Base-by-base conservation (phyloP, 2,113 vertebrate genomes). In the Dicentrarchus labrax region DNA sequence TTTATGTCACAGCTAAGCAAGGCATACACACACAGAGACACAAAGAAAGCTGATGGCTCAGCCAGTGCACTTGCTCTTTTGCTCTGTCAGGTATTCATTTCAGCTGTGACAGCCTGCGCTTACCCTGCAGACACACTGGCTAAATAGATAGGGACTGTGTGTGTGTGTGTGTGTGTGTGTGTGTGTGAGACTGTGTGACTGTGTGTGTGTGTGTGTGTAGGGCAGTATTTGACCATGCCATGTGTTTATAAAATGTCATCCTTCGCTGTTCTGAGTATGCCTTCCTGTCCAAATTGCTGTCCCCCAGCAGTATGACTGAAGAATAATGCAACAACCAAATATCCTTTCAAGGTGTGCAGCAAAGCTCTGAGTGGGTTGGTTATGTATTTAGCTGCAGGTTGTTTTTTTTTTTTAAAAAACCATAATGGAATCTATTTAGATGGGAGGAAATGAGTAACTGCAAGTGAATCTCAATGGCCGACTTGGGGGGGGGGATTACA, bases 61-160 rank as follows among this genome's bases (percentile, higher is more conserved):
- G 90, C 76, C 85, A 41, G 77, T 56, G 86, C 86, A 82, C 89
- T 89, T 45, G 76, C 89, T 87, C 91, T 89, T 92, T 84, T 92
- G 87, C 91, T 84, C 83, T 80, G 92, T 93, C 92, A 91, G 92
- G 90, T 91, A 80, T 93, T 94, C 87, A 92, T 94, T 93, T 91
- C 87, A 82, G 83, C 83, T 77, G 80, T 90, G 89, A 89, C 93
- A 91, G 91, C 84, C 84, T 76, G 73, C 62, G 79, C 83, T 91
- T 89, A 83, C 82, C 89, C 91, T 83, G 87, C 88, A 91, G 90
- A 91, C 84, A 91, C 87, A 88, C 87, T 88, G 85, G 72, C 79
- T 86, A 86, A 91, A 93, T 73, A 89, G 85, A 93, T 90, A 88
- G 84, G 66, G 67, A 41, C 51, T 82, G 45, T 78, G 2, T 80